These are phyloP conservation scores for Cotesia vestalis DNA, from an alignment of 1,140 invertebrate genomes.

Conservation along the genomic window DNA sequence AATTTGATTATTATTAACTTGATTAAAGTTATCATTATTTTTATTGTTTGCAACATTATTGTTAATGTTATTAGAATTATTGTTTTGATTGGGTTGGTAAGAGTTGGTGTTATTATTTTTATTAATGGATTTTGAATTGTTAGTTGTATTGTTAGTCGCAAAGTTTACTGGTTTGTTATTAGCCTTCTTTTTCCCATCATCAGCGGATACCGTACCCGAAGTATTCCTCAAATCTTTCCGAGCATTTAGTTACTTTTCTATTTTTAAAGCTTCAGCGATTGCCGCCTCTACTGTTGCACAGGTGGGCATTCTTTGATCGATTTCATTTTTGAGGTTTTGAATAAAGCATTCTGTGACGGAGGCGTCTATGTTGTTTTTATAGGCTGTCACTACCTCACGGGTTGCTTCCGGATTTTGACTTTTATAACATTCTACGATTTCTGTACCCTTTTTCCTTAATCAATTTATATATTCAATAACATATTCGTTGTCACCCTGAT, in stretches of 20 bases:
- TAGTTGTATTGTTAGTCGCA: neutral
- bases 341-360: slow-evolving; percentile 24
- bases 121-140: neutral
- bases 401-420: neutral
- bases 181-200: neutral
- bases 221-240: slow-evolving; percentile 1
- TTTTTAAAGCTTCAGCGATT: neutral
- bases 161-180: slow-evolving; percentile 16
- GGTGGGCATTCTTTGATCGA: slow-evolving; percentile 29
- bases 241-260: slow-evolving; percentile 5
- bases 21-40: neutral
- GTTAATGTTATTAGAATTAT: neutral
- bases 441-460: slow-evolving; percentile 22
- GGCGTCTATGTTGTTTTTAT: neutral
- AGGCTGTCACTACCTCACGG: neutral
- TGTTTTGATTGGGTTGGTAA: neutral
- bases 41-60: neutral
- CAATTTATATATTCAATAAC: neutral
- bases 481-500: slow-evolving; percentile 8
- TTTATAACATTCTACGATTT: slow-evolving; percentile 19
- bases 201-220: neutral
- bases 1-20: neutral
- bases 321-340: slow-evolving; percentile 23
- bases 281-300: neutral
- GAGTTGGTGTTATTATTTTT: neutral